These are phyloP conservation scores for Clarias platycephalus DNA, from an alignment of 2,797 vertebrate species.

Conservation along the genomic window DNA sequence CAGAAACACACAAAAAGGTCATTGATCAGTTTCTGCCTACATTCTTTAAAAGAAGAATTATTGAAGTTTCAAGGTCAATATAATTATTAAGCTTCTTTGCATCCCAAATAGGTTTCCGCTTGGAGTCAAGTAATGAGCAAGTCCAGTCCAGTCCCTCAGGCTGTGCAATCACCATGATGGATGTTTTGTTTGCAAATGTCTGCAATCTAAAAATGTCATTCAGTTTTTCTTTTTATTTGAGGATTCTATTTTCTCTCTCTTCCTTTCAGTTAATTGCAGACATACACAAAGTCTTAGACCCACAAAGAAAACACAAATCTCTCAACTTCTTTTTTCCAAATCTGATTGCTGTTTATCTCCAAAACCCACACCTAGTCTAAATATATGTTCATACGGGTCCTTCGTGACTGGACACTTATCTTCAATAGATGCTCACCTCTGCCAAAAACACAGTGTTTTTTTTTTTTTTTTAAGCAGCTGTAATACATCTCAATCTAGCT, in stretches of 20 bases:
- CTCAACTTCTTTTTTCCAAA: slow-evolving; percentile 1
- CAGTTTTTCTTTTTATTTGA: not conserved
- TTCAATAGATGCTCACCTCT: slow-evolving; percentile 33
- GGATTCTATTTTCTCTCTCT: not conserved
- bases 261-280: slow-evolving; percentile 5
- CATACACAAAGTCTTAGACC: slow-evolving; percentile 1
- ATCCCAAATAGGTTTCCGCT: not conserved
- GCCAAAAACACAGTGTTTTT: slow-evolving; percentile 9
- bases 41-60: not conserved
- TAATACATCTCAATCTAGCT: not conserved
- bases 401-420: slow-evolving; percentile 4
- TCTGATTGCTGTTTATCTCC: slow-evolving; percentile 47
- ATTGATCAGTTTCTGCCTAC: not conserved
- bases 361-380: slow-evolving; percentile 47
- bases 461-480: too few species aligned
- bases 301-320: slow-evolving; percentile 26
- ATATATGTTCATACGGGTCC: slow-evolving; percentile 23
- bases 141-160: not conserved
- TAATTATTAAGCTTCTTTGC: not conserved
- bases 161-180: not conserved
- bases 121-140: not conserved
- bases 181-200: not conserved
- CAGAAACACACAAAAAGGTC: not conserved
- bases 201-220: not conserved
- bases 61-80: not conserved